Conservation (phyloP, 2,797 vertebrate genomes). For the Lepus oiostolus region DNA sequence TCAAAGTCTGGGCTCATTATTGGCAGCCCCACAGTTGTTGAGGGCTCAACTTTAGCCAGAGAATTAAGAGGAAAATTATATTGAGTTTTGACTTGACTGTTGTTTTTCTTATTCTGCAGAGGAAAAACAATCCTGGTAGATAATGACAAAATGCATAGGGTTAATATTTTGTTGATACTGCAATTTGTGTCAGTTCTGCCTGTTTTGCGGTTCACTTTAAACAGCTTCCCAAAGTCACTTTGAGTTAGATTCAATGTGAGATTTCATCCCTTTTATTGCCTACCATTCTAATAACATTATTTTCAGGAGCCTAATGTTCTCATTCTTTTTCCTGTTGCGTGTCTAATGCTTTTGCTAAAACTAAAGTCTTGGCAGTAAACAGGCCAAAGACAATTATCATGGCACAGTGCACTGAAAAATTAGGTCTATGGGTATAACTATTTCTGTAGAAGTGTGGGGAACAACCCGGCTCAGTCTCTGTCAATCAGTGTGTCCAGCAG, state of each 20-base stretch:
- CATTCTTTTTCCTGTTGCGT: slow-evolving; percentile 50
- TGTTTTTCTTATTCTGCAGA: slow-evolving; percentile 36
- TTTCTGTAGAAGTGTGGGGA: slow-evolving; percentile 5
- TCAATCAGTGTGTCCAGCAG: slow-evolving; percentile 2
- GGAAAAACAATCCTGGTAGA: background rate
- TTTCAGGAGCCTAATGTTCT: slow-evolving; percentile 68
- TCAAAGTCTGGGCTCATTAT: background rate
- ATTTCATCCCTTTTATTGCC: slow-evolving; percentile 50
- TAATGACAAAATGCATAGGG: background rate
- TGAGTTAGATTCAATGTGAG: slow-evolving; percentile 57
- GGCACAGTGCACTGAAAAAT: slow-evolving; percentile 70
- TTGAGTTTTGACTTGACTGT: slow-evolving; percentile 30
- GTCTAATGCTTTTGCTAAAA: slow-evolving; percentile 79
- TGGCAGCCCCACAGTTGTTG: background rate
- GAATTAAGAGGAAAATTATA: background rate
- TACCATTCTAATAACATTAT: slow-evolving; percentile 73
- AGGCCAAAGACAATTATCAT: slow-evolving; percentile 66
- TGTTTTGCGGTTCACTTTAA: slow-evolving; percentile 9
- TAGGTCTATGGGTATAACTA: slow-evolving; percentile 52
- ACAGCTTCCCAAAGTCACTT: slow-evolving; percentile 69
- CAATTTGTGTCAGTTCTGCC: slow-evolving; percentile 32
- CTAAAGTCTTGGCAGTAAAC: slow-evolving; percentile 56
- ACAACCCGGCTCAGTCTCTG: background rate
- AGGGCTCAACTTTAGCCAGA: background rate
- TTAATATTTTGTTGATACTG: slow-evolving; percentile 48